These are phyloP conservation scores for Protodeltote pygarga DNA, from an alignment of 2,888 invertebrate genomes.

Conservation along the genomic window DNA sequence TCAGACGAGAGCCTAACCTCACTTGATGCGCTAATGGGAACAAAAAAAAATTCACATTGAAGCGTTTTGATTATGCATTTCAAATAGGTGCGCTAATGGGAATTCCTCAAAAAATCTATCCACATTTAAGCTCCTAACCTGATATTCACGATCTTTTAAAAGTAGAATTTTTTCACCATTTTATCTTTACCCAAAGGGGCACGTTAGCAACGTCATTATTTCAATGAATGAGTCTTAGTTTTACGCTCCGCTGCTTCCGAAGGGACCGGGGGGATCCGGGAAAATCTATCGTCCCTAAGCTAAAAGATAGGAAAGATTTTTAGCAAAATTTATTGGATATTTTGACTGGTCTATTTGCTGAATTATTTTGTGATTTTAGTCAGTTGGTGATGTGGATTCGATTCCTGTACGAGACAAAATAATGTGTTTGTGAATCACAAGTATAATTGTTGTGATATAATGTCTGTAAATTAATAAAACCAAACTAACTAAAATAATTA, in stretches of 20 bases:
- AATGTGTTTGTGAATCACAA: too few species aligned
- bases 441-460: too few species aligned
- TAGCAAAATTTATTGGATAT: slow-evolving; percentile 23
- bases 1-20: too few species aligned
- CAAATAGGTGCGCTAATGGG: too few species aligned
- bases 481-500: too few species aligned
- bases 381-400: too few species aligned
- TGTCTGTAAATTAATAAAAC: too few species aligned
- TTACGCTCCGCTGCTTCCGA: slow-evolving; percentile 56
- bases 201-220: slow-evolving; percentile 64
- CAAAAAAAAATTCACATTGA: too few species aligned
- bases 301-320: slow-evolving; percentile 13
- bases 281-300: slow-evolving; percentile 35
- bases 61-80: too few species aligned
- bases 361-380: slow-evolving; percentile 9
- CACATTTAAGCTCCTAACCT: slow-evolving; percentile 9
- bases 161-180: slow-evolving; percentile 23
- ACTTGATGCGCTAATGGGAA: too few species aligned
- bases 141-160: slow-evolving; percentile 14
- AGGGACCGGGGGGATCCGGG: slow-evolving; percentile 45
- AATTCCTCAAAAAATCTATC: slow-evolving; percentile 1
- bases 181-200: slow-evolving; percentile 5
- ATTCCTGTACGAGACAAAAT: too few species aligned
- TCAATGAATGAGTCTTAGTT: slow-evolving; percentile 68
- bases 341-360: slow-evolving; percentile 2